Base-by-base conservation (phyloP, 2,888 invertebrate genomes). In the Fragum sueziense region DNA sequence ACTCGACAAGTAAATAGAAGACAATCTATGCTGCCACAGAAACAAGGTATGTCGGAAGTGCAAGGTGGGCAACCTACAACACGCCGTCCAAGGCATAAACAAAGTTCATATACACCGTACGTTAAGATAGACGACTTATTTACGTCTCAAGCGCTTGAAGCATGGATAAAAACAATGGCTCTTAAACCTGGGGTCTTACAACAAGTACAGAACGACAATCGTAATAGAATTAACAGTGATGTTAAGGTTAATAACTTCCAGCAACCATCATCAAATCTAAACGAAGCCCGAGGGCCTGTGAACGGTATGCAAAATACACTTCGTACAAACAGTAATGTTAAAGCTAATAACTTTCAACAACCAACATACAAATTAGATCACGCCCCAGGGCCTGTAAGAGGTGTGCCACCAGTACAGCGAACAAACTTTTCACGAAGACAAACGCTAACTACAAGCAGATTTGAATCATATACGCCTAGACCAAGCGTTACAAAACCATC, bases 101-200 rank as follows among this genome's bases (percentile, higher is more conserved):
- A 65, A 1, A 41, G 41, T 27, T 25, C 37, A 3, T 65, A 41
- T 41, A 65, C 65, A 11, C 65, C 65, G 11, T 65, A 22, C 25
- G 41, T 65, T 6, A 41, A 41, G 14, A 65, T 34, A 17, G 41
- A 33, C 31, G 65, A 65, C 27, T 20, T 65, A 6, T 65, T 41
- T 25, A 9, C n/a, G 17, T 33, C 65, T 6, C 65, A 65, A 25
- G 65, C 65, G 0, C 65, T 65, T 37, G 65, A 65, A 41, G 65
- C 65, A 25, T 65, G 65, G 65, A 65, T 65, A 33, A 65, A 65
- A 25, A 65, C 25, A 9, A 65, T 41, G 65, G 33, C n/a, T 33
- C 1, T 61, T 1, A 65, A 65, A 27, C 41, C 65, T 3, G 65
- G 25, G 2, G 11, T 65, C 4, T 25, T 65, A 25, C 37, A 65